phyloP scores from a whole-genome alignment of 2,888 invertebrate species.

The Syritta pipiens region DNA sequence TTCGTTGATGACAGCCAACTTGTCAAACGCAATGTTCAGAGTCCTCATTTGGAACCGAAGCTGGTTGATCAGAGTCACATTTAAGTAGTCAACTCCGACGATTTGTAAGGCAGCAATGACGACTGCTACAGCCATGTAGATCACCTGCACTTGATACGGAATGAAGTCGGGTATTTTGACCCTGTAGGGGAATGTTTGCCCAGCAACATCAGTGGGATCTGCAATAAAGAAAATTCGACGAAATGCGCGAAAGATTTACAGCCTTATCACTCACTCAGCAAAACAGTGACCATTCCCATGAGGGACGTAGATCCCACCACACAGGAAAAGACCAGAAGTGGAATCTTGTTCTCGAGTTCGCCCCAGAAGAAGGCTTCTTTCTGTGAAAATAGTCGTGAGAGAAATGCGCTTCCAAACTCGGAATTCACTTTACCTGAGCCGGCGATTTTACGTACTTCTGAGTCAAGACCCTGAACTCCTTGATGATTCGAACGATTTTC shows the following conservation, averaged over 20 bases:
- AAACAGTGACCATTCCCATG: slow-evolving; percentile 53
- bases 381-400: slow-evolving; percentile 18
- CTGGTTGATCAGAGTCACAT: slow-evolving; percentile 73
- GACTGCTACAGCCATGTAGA: slow-evolving; percentile 71
- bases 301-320: slow-evolving; percentile 65
- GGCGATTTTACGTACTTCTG: slow-evolving; percentile 65
- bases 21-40: slow-evolving; percentile 72
- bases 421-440: slow-evolving; percentile 64
- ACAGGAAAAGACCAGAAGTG: slow-evolving; percentile 43
- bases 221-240: background rate
- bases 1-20: slow-evolving; percentile 35
- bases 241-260: background rate
- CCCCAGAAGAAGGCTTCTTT: slow-evolving; percentile 56
- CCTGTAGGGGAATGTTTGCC: slow-evolving; percentile 72
- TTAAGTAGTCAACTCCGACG: slow-evolving; percentile 73
- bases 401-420: too few relatives aligned
- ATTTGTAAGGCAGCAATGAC: slow-evolving; percentile 70
- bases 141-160: slow-evolving; percentile 64
- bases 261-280: slow-evolving; percentile 51
- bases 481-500: slow-evolving; percentile 52
- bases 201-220: slow-evolving; percentile 71
- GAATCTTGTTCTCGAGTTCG: slow-evolving; percentile 69
- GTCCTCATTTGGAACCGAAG: slow-evolving; percentile 73
- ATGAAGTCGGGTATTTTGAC: slow-evolving; percentile 71
- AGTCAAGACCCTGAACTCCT: slow-evolving; percentile 54